Base-by-base conservation (phyloP, 2,113 vertebrate genomes). In the Zonotrichia leucophrys region DNA sequence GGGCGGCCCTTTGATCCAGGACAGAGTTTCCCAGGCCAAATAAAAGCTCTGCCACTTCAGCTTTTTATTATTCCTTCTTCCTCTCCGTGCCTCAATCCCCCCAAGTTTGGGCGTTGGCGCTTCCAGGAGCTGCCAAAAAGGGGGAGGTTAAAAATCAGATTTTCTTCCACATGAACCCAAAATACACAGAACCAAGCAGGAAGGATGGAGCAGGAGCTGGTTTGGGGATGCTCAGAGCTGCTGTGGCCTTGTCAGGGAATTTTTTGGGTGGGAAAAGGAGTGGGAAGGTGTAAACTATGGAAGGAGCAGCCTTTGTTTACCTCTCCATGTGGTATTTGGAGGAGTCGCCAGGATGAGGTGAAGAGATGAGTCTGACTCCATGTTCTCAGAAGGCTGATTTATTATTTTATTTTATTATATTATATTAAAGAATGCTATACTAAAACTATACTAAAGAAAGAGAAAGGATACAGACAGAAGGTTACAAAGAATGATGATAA, bases 1-100 rank as follows among this genome's bases (percentile, higher is more conserved):
- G 89, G 87, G 59, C 7, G 0, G 82, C 72, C 41, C 92, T 95
- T 96, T 96, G 95, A 97, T 95, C 92, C 77, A 9, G 67, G 84
- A 44, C 72, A 27, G 28, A 42, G 7, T 35, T 95, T 94, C 90
- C 92, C 89, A 83, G 17, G 47, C 13, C 15, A 39, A 91, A 74
- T 41, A 69, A 92, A 90, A 93, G 56, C 42, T 42, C 89, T 70
- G 85, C 85, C 47, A 17, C 60, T 19, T 70, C 50, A 59, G 79
- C 59, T 8, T 28, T 42, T 64, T 46, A 42, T 58, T 25, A n/a
- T 6, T 12, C 53, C 33, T 11, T 27, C 35, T 82, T 91, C 84
- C 35, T 85, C 21, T 64, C 47, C 21, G 4, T 73, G 24, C 79
- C 64, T 22, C 30, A 74, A 75, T 35, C 93, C 75, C 75, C 75